Evolutionary conservation across 2,113 vertebrate genomes (phyloP), one percentile per base, ranked within the genome.

Genomic region (Salvelinus alpinus): DNA sequence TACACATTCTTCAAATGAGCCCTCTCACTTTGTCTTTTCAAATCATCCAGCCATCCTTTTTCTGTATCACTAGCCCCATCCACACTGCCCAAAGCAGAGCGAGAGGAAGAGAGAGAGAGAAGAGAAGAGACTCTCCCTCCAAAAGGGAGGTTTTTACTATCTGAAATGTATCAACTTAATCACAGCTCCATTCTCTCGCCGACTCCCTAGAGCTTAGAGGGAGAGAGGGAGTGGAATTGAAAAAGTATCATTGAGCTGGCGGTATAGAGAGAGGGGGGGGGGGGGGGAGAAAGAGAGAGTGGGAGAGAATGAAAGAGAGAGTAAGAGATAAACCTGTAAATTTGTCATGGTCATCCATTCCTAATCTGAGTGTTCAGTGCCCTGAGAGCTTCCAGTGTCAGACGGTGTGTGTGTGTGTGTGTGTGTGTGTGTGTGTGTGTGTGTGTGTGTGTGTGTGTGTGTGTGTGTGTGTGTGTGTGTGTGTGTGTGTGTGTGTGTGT

Each of bases 241-340:
- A 89, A 44, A 88, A 90, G 87, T 92, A 90, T 86, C 79, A 25
- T 76, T 64, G 88, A 85, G 87, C 79, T 83, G 79, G 87, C 86
- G 84, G 81, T 87, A 78, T 84, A 44, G 54, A 65, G 73, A 68
- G 72, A 16, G 75, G 31, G 68, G 65, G 71, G 2, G 38, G 11
- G 34, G 2, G 34, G 66, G 1, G 38, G 34, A 0, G 8, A 31
- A 5, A 31, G 29, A 38, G 7, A 1, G 31, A 34, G 31, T 6
- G 75, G 72, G 48, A 64, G 66, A 66, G 44, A 51, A 57, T 29
- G 74, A 76, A 69, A 79, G 75, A 71, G 70, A 29, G 79, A 27
- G 76, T 74, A 67, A 25, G 85, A 92, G 92, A 94, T 93, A 94
- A 94, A 94, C 92, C 89, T 91, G 91, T 91, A 91, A 88, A 93